These are phyloP conservation scores for Agapornis canus DNA, from an alignment of 2,797 vertebrate genomes.

Conservation along the genomic window DNA sequence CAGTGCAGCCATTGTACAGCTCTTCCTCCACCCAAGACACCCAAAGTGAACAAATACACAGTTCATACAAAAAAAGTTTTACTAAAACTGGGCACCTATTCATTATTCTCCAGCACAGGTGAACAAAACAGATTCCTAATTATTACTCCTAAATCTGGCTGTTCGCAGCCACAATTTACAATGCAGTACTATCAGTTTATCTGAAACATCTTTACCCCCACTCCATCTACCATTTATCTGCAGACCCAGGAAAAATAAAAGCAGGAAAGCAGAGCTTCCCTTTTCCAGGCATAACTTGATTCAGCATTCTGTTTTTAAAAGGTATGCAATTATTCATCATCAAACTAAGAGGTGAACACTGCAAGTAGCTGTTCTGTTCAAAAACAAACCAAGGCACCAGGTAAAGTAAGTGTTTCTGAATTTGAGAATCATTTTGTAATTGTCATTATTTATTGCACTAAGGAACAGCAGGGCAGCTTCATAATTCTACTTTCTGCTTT, in stretches of 20 bases:
- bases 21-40: neutral
- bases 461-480: constrained; percentile 75
- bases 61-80: neutral
- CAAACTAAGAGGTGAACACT: neutral
- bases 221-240: neutral
- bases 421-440: constrained; percentile 44
- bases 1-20: fast-evolving
- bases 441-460: constrained; percentile 76
- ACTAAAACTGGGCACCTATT: neutral
- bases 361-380: neutral
- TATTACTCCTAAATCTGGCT: neutral
- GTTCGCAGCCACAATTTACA: neutral
- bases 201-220: neutral
- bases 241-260: neutral
- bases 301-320: neutral
- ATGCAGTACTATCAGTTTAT: neutral
- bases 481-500: constrained; percentile 57
- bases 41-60: neutral
- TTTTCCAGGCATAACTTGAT: neutral
- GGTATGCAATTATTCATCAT: neutral
- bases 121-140: neutral
- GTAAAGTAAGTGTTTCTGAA: constrained; percentile 46
- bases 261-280: neutral
- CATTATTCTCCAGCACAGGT: neutral
- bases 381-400: constrained; percentile 57